Evolutionary conservation across 2,888 invertebrate species (phyloP), one percentile per base, ranked within the genome.

Genomic region (Odontocerum albicorne): DNA sequence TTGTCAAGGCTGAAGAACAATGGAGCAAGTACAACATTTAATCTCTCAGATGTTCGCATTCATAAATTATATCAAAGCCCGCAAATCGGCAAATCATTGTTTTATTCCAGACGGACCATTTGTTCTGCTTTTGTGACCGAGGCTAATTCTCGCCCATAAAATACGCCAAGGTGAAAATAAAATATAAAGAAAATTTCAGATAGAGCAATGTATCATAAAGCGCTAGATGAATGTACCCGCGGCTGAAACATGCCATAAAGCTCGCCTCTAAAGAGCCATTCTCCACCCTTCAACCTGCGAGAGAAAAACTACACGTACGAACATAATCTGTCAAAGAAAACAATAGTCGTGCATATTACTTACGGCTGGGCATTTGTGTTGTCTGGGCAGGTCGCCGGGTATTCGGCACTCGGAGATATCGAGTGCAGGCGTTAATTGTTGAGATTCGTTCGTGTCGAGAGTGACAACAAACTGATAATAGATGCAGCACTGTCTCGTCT

Each of bases 111-210:
- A 20, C 35, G 35, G 8, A 16, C 22, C 35, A 47, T 47, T 47
- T 47, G 47, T 47, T 36, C 22, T 27, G 22, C 4, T 4, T 47
- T 47, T 47, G 36, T 36, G 36, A 36, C 21, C 47, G 47, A 36
- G 10, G 17, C 47, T 47, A 36, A 47, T 36, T 7, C 22, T 22
- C 36, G 22, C 22, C 32, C 47, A 20, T 46, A 20, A 46, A 46
- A 47, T 22, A 15, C 38, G 47, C 33, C 19, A 45, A 45, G 36
- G 47, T 47, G 36, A 47, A 47, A 47, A 47, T 47, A 45, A 21
- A 27, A 27, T 27, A 27, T 27, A 27, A 27, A 27, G 27, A 27
- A 27, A 27, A 27, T 27, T 27, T n/a, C 22, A 36, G 46, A 46
- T 35, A 46, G 36, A 21, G 20, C 20, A 27, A 43, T 10, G 27